Base-by-base conservation (phyloP, 2,797 vertebrate genomes). In the Chelidonichthys spinosus region DNA sequence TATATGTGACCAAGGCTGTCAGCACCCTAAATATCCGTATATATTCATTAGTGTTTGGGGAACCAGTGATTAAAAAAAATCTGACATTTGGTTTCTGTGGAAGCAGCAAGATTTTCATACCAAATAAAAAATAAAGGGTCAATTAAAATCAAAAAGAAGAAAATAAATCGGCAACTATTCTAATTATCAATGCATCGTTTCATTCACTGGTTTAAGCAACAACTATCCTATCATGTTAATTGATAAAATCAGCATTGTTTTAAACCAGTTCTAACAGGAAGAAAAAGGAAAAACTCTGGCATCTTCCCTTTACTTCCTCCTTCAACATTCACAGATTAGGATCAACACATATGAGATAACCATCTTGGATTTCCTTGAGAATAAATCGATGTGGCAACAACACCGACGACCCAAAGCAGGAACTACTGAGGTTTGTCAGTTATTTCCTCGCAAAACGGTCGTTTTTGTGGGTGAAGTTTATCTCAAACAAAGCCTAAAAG, bases 321-420 rank as follows among this genome's bases (percentile, higher is more conserved):
- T 11, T 37, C 14, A 62, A 54, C 14, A 47, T 14, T 59, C 11
- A 78, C 35, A 17, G 11, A 55, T 39, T 46, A 55, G 7, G 2
- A 39, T 13, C 5, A 47, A 11, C 17, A 74, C 11, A 33, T 56
- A 10, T 62, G 25, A 67, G 25, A n/a, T 3, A 2, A 36, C 2
- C 50, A 40, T 17, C 35, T 36, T 54, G 11, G 11, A 75, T 60
- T 78, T 66, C 39, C 13, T 49, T 62, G 11, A 35, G 44, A 63
- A 35, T 77, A 14, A 63, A 39, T 68, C 43, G 11, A 63, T 6
- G 15, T 14, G 5, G 4, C 7, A 60, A 9, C 39, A 75, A 17
- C 7, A 60, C 5, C 39, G 72, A 17, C 32, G 13, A 72, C 4
- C 0, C 32, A 42, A 54, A 74, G 40, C 42, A 74, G 81, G 83